These are phyloP conservation scores for Schizaphis graminum DNA, from an alignment of 2,888 invertebrate species.

Conservation along the genomic window DNA sequence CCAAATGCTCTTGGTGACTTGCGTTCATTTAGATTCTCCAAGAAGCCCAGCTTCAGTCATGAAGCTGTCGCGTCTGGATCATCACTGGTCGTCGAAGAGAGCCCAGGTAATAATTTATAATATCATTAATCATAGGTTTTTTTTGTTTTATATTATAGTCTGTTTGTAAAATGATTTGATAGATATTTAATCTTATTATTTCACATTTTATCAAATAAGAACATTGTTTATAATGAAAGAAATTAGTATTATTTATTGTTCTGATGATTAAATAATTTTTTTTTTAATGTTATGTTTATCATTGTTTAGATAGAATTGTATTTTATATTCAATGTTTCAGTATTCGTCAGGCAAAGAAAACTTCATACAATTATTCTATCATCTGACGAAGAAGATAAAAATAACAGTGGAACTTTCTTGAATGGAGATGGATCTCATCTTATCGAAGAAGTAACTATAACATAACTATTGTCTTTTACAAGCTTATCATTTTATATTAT, in stretches of 20 bases:
- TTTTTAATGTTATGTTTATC: neutral
- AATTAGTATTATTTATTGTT: neutral
- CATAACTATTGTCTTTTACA: neutral
- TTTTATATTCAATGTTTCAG: neutral
- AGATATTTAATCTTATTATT: neutral
- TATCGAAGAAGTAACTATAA: constrained; percentile 37
- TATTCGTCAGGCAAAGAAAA: neutral
- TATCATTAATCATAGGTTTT: neutral
- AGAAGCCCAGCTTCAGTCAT: constrained; percentile 56
- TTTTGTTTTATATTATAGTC: neutral
- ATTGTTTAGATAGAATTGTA: neutral
- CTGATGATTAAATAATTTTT: neutral
- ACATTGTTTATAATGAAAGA: neutral
- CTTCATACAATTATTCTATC: constrained; percentile 16
- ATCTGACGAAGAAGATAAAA: constrained; percentile 52
- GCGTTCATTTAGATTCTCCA: constrained; percentile 46
- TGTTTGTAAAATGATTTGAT: neutral
- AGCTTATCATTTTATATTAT: neutral
- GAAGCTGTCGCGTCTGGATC: constrained; percentile 28
- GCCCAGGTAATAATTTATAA: neutral
- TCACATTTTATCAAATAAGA: neutral
- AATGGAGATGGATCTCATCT: constrained; percentile 23
- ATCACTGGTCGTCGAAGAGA: neutral
- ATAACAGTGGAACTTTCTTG: neutral
- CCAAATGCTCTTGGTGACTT: constrained; percentile 41